phyloP scores from a whole-genome alignment of 2,113 vertebrate genomes.

The Podilymbus podiceps region DNA sequence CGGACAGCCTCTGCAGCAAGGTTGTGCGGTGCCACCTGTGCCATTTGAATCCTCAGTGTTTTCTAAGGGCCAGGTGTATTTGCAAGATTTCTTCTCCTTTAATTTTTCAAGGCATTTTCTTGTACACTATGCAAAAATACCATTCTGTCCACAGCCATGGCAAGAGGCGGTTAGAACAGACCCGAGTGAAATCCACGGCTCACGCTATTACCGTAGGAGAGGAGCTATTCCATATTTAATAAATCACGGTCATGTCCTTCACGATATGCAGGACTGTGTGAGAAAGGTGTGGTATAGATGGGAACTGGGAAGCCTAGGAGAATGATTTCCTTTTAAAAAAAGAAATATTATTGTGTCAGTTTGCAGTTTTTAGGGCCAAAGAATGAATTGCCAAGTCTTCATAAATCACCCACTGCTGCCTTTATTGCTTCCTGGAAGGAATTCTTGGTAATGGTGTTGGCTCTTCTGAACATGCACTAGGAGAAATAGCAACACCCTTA shows the following conservation, averaged over 20 bases:
- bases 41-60: neutral
- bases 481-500: constrained; percentile 1
- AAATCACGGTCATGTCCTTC: neutral
- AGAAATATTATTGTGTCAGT: constrained; percentile 39
- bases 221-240: neutral
- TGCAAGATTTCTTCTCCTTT: neutral
- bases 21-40: neutral
- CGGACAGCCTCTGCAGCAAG: neutral
- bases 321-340: constrained; percentile 15
- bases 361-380: constrained; percentile 25
- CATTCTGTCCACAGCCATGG: neutral
- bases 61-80: neutral
- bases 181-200: neutral
- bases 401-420: constrained; percentile 28
- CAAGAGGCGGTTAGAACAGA: neutral
- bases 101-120: neutral
- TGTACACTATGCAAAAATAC: neutral
- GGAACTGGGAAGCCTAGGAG: neutral
- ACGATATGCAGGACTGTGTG: neutral
- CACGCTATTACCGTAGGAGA: neutral
- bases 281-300: constrained; percentile 26
- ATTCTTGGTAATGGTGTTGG: constrained; percentile 17
- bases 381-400: constrained; percentile 2
- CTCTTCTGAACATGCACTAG: neutral
- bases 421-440: constrained; percentile 54